These are phyloP conservation scores for Malurus cyaneus DNA, from an alignment of 2,113 vertebrate genomes.

Conservation along the genomic window DNA sequence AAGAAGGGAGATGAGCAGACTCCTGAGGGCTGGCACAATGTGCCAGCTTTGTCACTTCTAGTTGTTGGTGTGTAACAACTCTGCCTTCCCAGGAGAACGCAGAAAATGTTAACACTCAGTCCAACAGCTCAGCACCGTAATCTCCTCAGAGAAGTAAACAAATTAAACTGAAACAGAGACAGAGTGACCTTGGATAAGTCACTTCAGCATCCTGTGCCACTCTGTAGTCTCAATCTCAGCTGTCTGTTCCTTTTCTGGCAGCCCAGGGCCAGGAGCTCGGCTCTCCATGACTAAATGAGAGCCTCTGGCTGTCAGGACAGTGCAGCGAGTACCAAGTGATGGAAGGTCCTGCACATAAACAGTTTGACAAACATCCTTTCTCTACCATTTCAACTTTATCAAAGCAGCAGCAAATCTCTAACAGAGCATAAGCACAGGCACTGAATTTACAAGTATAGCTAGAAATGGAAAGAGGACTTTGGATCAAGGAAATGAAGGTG, in stretches of 20 bases:
- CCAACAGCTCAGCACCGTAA: background rate
- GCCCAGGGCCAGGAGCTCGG: background rate
- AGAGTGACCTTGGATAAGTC: constrained; percentile 7
- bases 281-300: rapidly evolving
- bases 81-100: constrained; percentile 8
- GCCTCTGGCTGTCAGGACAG: background rate
- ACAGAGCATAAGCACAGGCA: background rate
- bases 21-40: background rate
- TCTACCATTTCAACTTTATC: background rate
- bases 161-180: background rate
- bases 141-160: constrained; percentile 52
- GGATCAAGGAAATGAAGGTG: background rate
- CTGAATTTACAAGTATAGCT: background rate
- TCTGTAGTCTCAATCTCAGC: background rate
- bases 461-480: background rate
- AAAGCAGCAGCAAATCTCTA: background rate
- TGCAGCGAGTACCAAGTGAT: background rate
- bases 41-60: constrained; percentile 13
- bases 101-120: background rate
- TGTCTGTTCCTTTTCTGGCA: background rate
- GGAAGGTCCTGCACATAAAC: background rate
- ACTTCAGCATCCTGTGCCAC: background rate
- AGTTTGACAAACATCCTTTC: background rate
- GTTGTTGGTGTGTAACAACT: background rate
- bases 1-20: background rate